Percentiles rank a stretch among this genome's conserved stretches.
Conservation (phyloP, 2,888 invertebrate species). For the Drosophila eohydei region DNA sequence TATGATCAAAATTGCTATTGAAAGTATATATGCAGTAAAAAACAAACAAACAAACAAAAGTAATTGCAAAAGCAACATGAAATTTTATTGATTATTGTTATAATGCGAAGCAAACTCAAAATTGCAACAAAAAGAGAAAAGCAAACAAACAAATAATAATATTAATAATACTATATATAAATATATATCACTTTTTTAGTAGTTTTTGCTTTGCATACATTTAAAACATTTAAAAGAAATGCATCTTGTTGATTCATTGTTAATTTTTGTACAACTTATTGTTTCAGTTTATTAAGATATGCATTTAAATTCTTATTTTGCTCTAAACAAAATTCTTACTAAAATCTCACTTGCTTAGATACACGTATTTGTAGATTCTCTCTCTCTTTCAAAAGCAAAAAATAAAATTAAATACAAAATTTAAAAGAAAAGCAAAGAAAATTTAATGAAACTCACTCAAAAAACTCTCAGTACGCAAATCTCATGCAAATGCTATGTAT, state of each 20-base stretch:
- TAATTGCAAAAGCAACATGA: slow-evolving; percentile 67
- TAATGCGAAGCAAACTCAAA: slow-evolving; percentile 78
- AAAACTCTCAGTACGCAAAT: slow-evolving; percentile 48
- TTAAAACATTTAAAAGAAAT: slow-evolving; percentile 10
- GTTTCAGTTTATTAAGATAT: slow-evolving; percentile 35
- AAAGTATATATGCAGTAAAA: slow-evolving; percentile 24
- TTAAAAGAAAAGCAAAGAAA: slow-evolving; percentile 25
- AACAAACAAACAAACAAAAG: slow-evolving; percentile 38
- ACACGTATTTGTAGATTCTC: slow-evolving; percentile 38
- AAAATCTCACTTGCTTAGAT: slow-evolving; percentile 38
- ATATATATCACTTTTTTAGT: slow-evolving; percentile 26
- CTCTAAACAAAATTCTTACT: slow-evolving; percentile 25
- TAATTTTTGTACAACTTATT: slow-evolving; percentile 14
- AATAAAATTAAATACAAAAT: slow-evolving; percentile 21
- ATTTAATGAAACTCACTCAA: slow-evolving; percentile 27
- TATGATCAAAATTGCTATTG: slow-evolving; percentile 49
- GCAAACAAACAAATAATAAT: not conserved
- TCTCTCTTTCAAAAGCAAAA: slow-evolving; percentile 16
- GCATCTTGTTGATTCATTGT: slow-evolving; percentile 26
- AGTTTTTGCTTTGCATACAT: slow-evolving; percentile 41
- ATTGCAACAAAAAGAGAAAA: slow-evolving; percentile 26
- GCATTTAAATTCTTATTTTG: slow-evolving; percentile 64
- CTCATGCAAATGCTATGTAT: slow-evolving; percentile 60
- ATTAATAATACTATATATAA: not conserved
- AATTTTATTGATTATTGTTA: slow-evolving; percentile 81